These are phyloP conservation scores for Pollimyrus isidori DNA, from an alignment of 2,113 vertebrate species.

Conservation along the genomic window DNA sequence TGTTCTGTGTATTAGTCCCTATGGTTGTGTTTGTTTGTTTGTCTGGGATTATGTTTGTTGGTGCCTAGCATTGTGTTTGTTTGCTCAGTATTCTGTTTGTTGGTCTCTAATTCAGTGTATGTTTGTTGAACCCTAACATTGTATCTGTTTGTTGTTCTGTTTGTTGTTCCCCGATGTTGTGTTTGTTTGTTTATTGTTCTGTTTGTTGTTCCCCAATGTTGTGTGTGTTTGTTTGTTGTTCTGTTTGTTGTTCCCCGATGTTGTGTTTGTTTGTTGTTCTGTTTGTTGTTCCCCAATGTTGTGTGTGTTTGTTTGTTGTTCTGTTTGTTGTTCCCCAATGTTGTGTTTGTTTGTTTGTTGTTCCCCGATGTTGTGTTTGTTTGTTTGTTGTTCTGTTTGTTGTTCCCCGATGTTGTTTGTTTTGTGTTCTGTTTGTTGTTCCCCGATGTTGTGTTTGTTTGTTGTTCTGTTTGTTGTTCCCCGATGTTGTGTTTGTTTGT, in stretches of 20 bases:
- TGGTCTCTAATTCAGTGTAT: neutral
- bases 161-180: neutral
- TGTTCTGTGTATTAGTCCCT: neutral
- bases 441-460: neutral
- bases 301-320: neutral
- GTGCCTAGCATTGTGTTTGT: neutral
- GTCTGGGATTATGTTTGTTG: neutral
- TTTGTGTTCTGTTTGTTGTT: neutral
- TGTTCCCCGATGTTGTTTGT: neutral
- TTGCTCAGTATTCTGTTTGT: neutral
- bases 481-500: too few species aligned
- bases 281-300: too few species aligned
- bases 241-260: neutral
- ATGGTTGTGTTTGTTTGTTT: neutral
- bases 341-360: neutral
- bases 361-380: neutral
- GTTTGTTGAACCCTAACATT: slow-evolving; percentile 3
- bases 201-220: neutral
- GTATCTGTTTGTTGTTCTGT: neutral
- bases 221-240: neutral
- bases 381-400: neutral
- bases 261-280: neutral
- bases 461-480: neutral
- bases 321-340: neutral
- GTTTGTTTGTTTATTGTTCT: neutral